Percentiles rank a stretch among this genome's conserved stretches.
These are phyloP conservation scores for Piezodorus guildinii DNA, from an alignment of 1,140 invertebrate genomes.

Conservation along the genomic window DNA sequence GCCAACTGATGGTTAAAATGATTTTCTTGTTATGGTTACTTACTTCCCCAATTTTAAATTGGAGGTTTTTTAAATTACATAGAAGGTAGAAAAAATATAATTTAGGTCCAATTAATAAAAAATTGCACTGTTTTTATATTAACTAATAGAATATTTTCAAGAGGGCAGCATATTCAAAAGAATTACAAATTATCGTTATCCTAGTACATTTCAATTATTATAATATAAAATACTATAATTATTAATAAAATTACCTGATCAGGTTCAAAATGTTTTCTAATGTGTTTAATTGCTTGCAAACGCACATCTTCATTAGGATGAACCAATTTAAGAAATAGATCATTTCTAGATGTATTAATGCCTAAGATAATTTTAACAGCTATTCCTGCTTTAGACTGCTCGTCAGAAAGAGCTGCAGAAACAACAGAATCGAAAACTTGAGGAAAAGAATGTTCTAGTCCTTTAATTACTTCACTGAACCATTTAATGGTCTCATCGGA, in stretches of 20 bases:
- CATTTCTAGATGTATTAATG: conserved; percentile 28
- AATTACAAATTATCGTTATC: too few relatives aligned
- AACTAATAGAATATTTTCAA: too few relatives aligned
- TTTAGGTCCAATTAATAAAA: too few relatives aligned
- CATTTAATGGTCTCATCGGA: conserved; percentile 30
- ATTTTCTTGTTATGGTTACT: too few relatives aligned
- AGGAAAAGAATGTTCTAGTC: conserved; percentile 51
- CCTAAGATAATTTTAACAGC: conserved; percentile 32
- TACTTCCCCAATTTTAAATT: too few relatives aligned
- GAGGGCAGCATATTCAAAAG: too few relatives aligned
- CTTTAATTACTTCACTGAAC: conserved; percentile 40
- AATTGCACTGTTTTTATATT: too few relatives aligned
- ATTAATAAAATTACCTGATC: conserved; percentile 17
- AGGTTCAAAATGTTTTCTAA: conserved; percentile 39
- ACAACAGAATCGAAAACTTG: conserved; percentile 43
- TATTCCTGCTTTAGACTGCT: conserved; percentile 7
- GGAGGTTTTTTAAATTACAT: too few relatives aligned
- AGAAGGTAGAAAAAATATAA: too few relatives aligned
- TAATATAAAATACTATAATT: too few relatives aligned
- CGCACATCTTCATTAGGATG: conserved; percentile 48
- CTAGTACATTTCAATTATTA: too few relatives aligned
- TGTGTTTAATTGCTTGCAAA: conserved; percentile 45
- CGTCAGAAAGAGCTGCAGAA: conserved; percentile 1
- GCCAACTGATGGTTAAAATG: too few relatives aligned
- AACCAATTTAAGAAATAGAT: conserved; percentile 53